phyloP scores from a whole-genome alignment of 2,113 vertebrate species.

The Conger conger region DNA sequence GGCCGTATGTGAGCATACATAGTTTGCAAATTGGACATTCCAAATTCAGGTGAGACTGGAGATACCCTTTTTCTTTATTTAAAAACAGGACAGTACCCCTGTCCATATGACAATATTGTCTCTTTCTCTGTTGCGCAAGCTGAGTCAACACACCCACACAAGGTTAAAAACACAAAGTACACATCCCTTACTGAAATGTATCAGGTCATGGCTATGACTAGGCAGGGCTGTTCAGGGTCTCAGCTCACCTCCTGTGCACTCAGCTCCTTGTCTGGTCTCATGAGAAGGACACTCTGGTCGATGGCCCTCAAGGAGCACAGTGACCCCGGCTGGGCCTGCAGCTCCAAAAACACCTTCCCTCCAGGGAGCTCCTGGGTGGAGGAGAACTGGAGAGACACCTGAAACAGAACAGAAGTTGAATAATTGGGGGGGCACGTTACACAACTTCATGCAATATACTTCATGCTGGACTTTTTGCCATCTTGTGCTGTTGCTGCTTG shows the following conservation, averaged over 20 bases:
- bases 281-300: conserved; percentile 77
- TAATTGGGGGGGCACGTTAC: not conserved
- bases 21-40: no score
- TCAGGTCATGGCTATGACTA: not conserved
- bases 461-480: not conserved
- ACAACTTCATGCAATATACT: not conserved
- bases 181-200: not conserved
- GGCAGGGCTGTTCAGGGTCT: not conserved
- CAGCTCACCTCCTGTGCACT: conserved; percentile 45
- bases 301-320: conserved; percentile 78
- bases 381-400: conserved; percentile 74
- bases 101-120: not conserved
- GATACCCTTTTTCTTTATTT: no score
- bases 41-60: no score
- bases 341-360: conserved; percentile 48
- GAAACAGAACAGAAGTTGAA: not conserved
- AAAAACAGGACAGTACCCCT: not conserved
- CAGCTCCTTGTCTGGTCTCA: conserved; percentile 71
- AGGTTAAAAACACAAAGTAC: not conserved
- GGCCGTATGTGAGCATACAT: no score
- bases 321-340: conserved; percentile 72
- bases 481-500: not conserved
- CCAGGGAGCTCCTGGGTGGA: conserved; percentile 66
- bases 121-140: not conserved
- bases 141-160: not conserved